Percentiles rank a stretch among this genome's conserved stretches.
phyloP scores from a whole-genome alignment of 2,113 vertebrate species.

The Carassius gibelio region DNA sequence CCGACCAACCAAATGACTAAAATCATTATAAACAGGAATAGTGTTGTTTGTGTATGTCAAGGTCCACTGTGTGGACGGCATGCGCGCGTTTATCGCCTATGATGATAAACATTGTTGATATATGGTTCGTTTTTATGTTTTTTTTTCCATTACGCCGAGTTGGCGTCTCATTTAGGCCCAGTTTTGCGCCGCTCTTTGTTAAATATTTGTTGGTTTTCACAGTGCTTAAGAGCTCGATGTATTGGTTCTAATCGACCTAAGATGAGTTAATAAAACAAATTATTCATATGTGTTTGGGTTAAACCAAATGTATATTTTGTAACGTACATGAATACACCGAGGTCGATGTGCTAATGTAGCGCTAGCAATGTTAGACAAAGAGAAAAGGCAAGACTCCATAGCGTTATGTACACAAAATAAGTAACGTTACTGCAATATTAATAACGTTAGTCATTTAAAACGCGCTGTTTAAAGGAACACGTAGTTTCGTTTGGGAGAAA shows the following conservation, averaged over 20 bases:
- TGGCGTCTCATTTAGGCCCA: constrained; percentile 10
- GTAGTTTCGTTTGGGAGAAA: not conserved
- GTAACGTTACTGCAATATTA: not conserved
- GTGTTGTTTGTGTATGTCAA: constrained; percentile 17
- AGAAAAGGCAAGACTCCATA: not conserved
- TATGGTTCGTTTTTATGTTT: not conserved
- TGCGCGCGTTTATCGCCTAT: not conserved
- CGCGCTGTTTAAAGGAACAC: not conserved
- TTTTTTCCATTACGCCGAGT: not conserved
- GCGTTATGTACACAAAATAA: not conserved
- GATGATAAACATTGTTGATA: not conserved
- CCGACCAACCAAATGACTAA: constrained; percentile 87
- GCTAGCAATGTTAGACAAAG: not conserved
- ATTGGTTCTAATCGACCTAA: not conserved
- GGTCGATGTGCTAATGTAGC: not conserved
- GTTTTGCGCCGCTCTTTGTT: not conserved
- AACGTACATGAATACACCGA: not conserved
- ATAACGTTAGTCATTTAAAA: not conserved
- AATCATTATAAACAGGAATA: constrained; percentile 73
- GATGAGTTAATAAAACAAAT: not conserved
- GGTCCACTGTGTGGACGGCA: constrained; percentile 26
- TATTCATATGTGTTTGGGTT: not conserved
- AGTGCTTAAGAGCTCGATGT: not conserved
- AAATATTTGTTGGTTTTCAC: not conserved
- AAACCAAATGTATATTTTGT: not conserved